Evolutionary conservation across 2,888 invertebrate species (phyloP), one percentile per base, ranked within the genome.

Genomic region (Nemapogon koenigi): DNA sequence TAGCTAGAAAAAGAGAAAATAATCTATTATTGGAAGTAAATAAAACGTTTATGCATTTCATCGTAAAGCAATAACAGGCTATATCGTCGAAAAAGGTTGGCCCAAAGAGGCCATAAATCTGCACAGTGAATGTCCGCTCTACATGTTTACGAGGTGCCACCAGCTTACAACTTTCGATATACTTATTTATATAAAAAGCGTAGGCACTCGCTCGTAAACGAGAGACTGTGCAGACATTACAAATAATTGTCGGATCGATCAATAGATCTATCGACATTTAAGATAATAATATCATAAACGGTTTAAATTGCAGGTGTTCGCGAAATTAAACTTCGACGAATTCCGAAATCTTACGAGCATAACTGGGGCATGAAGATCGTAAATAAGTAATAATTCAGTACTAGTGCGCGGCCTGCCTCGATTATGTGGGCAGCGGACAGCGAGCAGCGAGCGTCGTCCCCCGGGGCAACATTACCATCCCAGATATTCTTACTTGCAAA

Each of bases 401-500:
- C 18, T 35, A 35, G 26, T 16, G 31, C 33, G 33, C 18, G 33
- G 13, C 25, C 35, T n/a, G 37, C 25, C 11, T 35, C 35, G 25
- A 25, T 37, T 37, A 28, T 28, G 35, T 17, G 26, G 35, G n/a
- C 25, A n/a, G n/a, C n/a, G n/a, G n/a, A n/a, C n/a, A n/a, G 35
- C 22, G 17, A 18, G 28, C 28, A 15, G 14, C 37, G 11, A 18
- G 37, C 37, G 2, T 4, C 17, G 49, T 61, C 63, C 60, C 43
- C 53, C 45, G 59, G n/a, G 65, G 58, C 31, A 42, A 38, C 49
- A 64, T 64, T 62, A 43, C 40, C 43, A 41, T 40, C 26, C 38
- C 15, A 26, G 26, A 25, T 26, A 26, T 27, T 14, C 31, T n/a
- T n/a, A n/a, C n/a, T n/a, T n/a, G n/a, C n/a, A n/a, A n/a, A n/a